phyloP scores from a whole-genome alignment of 1,140 invertebrate species.

The Choristoneura fumiferana region DNA sequence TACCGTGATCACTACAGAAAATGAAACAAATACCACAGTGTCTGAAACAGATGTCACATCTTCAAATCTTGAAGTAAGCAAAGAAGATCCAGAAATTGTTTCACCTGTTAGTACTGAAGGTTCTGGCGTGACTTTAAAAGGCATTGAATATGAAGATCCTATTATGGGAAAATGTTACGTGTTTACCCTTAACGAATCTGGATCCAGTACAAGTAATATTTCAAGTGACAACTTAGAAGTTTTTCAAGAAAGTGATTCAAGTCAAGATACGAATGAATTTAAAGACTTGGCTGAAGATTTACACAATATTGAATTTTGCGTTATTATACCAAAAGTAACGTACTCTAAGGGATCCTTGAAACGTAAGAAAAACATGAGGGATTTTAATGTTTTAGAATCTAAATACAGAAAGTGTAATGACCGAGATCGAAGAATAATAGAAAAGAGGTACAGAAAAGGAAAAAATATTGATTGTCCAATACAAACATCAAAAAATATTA shows the following conservation, averaged over 20 bases:
- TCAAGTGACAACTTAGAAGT: conserved; percentile 1
- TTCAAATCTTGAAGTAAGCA: background rate
- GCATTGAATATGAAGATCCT: conserved; percentile 50
- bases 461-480: conserved; percentile 67
- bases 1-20: conserved; percentile 3
- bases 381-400: conserved; percentile 19
- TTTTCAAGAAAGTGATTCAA: background rate
- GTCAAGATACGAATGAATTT: background rate
- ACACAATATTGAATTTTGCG: conserved; percentile 27
- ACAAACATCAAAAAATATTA: conserved; percentile 35
- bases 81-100: conserved; percentile 5
- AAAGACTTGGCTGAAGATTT: background rate
- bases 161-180: conserved; percentile 53
- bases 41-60: background rate
- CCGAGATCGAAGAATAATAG: conserved; percentile 37
- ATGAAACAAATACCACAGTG: background rate
- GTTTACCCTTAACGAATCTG: conserved; percentile 38
- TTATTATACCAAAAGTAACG: conserved; percentile 45
- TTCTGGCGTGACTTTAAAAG: conserved; percentile 44
- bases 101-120: conserved; percentile 23
- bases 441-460: conserved; percentile 61
- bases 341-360: conserved; percentile 35
- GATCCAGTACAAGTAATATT: background rate
- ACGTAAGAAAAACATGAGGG: conserved; percentile 19
- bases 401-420: conserved; percentile 39